Conservation (phyloP, 1,140 invertebrate genomes). For the Lordiphosa collinella region DNA sequence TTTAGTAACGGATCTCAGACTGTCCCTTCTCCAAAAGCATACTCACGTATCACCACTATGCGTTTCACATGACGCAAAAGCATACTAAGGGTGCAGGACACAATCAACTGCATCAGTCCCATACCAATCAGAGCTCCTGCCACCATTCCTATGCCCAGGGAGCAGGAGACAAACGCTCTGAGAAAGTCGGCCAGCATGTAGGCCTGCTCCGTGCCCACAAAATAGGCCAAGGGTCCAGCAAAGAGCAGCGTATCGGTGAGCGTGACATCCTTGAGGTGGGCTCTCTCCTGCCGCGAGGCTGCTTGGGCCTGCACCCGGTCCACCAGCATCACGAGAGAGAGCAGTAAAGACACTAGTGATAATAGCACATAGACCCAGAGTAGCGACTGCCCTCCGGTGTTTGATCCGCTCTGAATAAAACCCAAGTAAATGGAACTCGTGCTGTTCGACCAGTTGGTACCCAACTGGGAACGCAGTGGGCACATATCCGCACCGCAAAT, state of each 20-base stretch:
- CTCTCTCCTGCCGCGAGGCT: conserved; percentile 26
- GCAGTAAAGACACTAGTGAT: conserved; percentile 80
- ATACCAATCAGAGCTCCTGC: conserved; percentile 83
- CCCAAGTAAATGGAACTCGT: conserved; percentile 46
- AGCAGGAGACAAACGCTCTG: conserved; percentile 81
- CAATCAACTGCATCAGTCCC: conserved; percentile 84
- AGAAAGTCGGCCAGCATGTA: conserved; percentile 85
- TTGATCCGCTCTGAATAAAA: conserved; percentile 55
- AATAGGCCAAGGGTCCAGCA: conserved; percentile 83
- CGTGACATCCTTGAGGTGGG: conserved; percentile 69
- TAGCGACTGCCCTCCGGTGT: conserved; percentile 80
- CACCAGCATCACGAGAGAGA: conserved; percentile 80
- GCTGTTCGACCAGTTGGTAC: conserved; percentile 12
- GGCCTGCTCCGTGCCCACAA: conserved; percentile 85
- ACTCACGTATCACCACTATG: conserved; percentile 83
- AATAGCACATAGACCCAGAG: conserved; percentile 82
- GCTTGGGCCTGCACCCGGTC: conserved; percentile 68
- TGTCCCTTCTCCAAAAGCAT: not conserved
- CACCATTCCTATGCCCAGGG: conserved; percentile 83
- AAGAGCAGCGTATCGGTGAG: conserved; percentile 81
- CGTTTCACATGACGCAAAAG: conserved; percentile 83
- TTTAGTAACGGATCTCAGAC: not conserved
- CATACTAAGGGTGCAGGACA: conserved; percentile 85
- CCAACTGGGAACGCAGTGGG: conserved; percentile 59
- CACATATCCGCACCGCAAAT: conserved; percentile 82